Conservation (phyloP, 2,797 vertebrate genomes). For the Sternarchorhynchus goeldii region DNA sequence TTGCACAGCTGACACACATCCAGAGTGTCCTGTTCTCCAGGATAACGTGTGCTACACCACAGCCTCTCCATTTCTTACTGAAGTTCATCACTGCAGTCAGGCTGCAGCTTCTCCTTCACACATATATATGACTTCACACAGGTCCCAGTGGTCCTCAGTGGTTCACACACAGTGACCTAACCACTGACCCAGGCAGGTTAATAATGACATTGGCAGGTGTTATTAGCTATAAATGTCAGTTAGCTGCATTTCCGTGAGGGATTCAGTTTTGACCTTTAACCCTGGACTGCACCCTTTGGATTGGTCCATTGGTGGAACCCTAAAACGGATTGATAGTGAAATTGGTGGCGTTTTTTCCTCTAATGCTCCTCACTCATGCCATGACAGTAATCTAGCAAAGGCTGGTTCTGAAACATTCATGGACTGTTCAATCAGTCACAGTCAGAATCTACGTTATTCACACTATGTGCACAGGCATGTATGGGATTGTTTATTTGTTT, state of each 20-base stretch:
- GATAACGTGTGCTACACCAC: too few relatives aligned
- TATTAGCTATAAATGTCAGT: conserved; percentile 43
- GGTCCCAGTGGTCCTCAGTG: conserved; percentile 34
- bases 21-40: too few relatives aligned
- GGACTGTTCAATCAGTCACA: neutral
- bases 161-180: conserved; percentile 16
- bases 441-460: too few relatives aligned
- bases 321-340: conserved; percentile 23
- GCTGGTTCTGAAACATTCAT: neutral
- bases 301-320: neutral
- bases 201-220: conserved; percentile 46
- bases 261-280: conserved; percentile 21
- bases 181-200: conserved; percentile 35
- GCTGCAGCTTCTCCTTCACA: neutral
- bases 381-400: neutral
- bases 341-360: neutral
- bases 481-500: too few relatives aligned
- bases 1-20: too few relatives aligned
- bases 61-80: neutral
- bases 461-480: too few relatives aligned
- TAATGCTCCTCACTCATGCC: neutral
- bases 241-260: conserved; percentile 14
- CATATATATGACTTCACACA: neutral
- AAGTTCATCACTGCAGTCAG: neutral
- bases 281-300: conserved; percentile 23